These are phyloP conservation scores for Gnatocerus cornutus DNA, from an alignment of 2,888 invertebrate species.

Conservation along the genomic window DNA sequence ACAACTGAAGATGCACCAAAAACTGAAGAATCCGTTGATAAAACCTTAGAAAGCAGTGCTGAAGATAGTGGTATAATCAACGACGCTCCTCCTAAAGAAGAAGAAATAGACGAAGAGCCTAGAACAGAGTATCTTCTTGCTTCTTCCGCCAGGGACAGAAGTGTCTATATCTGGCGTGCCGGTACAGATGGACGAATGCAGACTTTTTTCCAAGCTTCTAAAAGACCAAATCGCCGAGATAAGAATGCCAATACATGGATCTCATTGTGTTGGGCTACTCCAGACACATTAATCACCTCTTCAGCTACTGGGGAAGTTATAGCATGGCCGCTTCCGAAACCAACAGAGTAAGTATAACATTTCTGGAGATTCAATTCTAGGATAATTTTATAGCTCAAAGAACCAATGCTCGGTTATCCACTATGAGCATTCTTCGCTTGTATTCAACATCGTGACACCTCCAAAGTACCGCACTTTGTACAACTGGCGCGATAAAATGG, in stretches of 20 bases:
- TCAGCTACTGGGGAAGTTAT: conserved; percentile 78
- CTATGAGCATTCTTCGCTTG: conserved; percentile 74
- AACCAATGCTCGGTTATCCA: conserved; percentile 68
- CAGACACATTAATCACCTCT: conserved; percentile 74
- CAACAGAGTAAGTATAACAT: conserved; percentile 56
- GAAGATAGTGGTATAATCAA: conserved; percentile 3
- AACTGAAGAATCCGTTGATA: background rate
- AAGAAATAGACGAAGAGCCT: conserved; percentile 56
- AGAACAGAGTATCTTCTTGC: conserved; percentile 77
- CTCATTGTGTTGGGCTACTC: conserved; percentile 77
- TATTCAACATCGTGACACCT: conserved; percentile 77
- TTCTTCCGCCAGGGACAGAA: conserved; percentile 78
- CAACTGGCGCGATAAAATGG: conserved; percentile 62
- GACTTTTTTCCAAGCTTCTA: conserved; percentile 65
- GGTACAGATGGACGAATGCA: conserved; percentile 75
- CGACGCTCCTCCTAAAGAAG: conserved; percentile 3
- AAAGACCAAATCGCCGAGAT: conserved; percentile 50
- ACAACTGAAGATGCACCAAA: background rate
- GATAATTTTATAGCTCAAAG: conserved; percentile 49
- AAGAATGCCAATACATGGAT: conserved; percentile 66
- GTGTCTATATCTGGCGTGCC: conserved; percentile 79
- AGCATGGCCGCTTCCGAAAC: conserved; percentile 74
- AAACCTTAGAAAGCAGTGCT: background rate
- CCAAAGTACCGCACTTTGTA: conserved; percentile 53
- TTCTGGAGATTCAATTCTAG: conserved; percentile 7